phyloP scores from a whole-genome alignment of 2,888 invertebrate species.

The Pollenia amentaria region DNA sequence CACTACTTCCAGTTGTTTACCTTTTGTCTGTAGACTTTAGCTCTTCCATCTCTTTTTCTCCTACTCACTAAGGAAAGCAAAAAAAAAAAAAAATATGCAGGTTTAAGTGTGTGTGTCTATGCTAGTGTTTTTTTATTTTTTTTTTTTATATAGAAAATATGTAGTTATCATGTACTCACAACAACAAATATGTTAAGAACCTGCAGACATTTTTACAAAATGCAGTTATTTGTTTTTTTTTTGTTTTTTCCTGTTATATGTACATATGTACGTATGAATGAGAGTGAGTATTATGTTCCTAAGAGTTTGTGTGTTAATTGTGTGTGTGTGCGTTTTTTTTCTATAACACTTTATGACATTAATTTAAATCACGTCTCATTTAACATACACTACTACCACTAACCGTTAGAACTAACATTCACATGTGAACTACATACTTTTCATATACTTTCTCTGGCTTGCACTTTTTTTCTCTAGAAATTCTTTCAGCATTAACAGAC shows the following conservation, averaged over 20 bases:
- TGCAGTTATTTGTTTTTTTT: neutral
- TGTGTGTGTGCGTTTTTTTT: slow-evolving; percentile 6
- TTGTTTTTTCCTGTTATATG: neutral
- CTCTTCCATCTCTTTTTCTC: too few relatives aligned
- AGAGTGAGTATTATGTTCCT: neutral
- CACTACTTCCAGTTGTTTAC: too few relatives aligned
- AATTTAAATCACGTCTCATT: slow-evolving; percentile 72
- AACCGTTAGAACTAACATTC: neutral
- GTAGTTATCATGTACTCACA: neutral
- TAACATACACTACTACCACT: slow-evolving; percentile 44
- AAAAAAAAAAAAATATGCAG: too few relatives aligned
- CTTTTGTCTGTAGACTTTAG: too few relatives aligned
- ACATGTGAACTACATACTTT: neutral
- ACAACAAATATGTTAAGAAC: slow-evolving; percentile 48
- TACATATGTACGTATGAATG: neutral
- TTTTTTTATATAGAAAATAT: too few relatives aligned
- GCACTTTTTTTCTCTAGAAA: neutral
- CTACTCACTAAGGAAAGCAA: too few relatives aligned
- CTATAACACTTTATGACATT: slow-evolving; percentile 63
- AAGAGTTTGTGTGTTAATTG: neutral
- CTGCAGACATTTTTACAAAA: slow-evolving; percentile 42
- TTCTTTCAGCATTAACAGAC: neutral
- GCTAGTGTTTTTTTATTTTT: neutral
- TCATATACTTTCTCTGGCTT: slow-evolving; percentile 7
- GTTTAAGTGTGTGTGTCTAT: neutral